Base-by-base conservation (phyloP, 2,888 invertebrate genomes). In the Sipunculus nudus region DNA sequence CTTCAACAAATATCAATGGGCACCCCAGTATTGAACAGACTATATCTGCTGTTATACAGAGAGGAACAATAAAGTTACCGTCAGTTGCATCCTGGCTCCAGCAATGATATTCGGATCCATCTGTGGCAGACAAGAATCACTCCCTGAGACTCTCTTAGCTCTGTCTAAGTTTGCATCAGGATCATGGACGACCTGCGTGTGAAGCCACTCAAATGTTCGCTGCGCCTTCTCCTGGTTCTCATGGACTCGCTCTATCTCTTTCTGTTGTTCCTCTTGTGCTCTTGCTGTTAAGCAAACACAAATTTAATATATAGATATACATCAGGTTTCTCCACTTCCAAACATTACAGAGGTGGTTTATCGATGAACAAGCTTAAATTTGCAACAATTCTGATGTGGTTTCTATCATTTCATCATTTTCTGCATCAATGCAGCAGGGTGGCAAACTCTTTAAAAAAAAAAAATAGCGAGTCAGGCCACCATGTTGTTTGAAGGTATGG, bases 121-220 rank as follows among this genome's bases (percentile, higher is more conserved):
- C 25, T 67, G 68, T 3, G 77, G 77, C 2, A 77, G 60, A 56
- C 71, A 73, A 23, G 43, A 41, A 26, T 48, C 55, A 40, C 39
- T 55, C 47, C 43, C 47, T 16, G 23, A 28, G 29, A n/a, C 25
- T 8, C 2, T 23, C 45, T 19, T 53, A 32, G 19, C 19, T 28
- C 2, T 25, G 45, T 28, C 54, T n/a, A n/a, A n/a, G 38, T 47
- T 23, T 13, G 28, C 50, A 26, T 38, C 31, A 2, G 23, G 25
- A 39, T 46, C 38, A 29, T 13, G 26, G 8, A 58, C 62, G 8
- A 78, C 79, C 50, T 78, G 78, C 13, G 78, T 78, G 61, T 80
- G 80, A 10, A 80, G 52, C 80, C 80, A 80, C 64, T 81, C 78
- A 65, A 68, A 81, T 38, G 77, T 79, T 26, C 79, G 67, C 2